These are phyloP conservation scores for Dinomys branickii DNA, from an alignment of 2,113 vertebrate species.

Conservation along the genomic window DNA sequence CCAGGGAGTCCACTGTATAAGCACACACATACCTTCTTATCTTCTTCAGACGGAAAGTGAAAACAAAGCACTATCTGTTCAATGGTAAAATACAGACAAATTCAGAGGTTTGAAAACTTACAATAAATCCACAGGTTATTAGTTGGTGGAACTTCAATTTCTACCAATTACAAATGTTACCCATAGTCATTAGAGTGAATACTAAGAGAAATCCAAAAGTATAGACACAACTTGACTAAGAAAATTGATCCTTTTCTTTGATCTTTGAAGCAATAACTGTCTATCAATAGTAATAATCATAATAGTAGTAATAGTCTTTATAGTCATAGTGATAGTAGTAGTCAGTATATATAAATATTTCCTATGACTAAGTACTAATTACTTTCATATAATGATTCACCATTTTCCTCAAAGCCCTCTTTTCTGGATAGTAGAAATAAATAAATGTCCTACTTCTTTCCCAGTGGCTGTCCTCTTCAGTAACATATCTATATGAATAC, in stretches of 20 bases:
- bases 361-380: not conserved
- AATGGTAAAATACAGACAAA: not conserved
- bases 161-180: not conserved
- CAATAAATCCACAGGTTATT: not conserved
- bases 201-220: not conserved
- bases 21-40: not conserved
- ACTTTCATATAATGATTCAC: not conserved
- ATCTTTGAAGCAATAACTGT: not conserved
- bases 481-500: not conserved
- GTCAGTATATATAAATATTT: not conserved
- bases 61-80: not conserved
- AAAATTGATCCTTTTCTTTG: not conserved
- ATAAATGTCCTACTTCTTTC: not conserved
- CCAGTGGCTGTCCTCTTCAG: not conserved
- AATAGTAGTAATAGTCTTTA: not conserved
- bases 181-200: not conserved
- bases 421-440: not conserved
- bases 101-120: not conserved
- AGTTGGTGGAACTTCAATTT: too few species aligned
- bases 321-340: not conserved
- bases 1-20: not conserved
- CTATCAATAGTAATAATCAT: not conserved
- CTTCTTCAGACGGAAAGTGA: not conserved
- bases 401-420: not conserved
- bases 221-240: not conserved